Evolutionary conservation across 2,797 vertebrate genomes (phyloP), one percentile per base, ranked within the genome.

Genomic region (Rhinichthys osculus): DNA sequence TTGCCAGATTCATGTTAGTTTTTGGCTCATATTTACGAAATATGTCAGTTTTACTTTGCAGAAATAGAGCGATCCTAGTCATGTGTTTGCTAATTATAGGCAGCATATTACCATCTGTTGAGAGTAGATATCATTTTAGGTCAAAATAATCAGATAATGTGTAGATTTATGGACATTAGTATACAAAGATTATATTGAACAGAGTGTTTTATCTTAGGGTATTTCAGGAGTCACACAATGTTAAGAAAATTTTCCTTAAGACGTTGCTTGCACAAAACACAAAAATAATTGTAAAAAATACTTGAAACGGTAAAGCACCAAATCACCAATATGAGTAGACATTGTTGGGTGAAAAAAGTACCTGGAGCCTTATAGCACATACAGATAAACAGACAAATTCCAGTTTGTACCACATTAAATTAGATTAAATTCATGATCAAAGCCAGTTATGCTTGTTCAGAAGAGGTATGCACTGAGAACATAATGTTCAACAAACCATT

Each of bases 11-110:
- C 92, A 93, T 95, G 94, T 94, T 93, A 95, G 90, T 94, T 93
- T 93, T 93, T 96, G 95, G 94, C 94, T 94, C 93, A 93, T 93
- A 94, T 93, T 88, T 93, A 89, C 87, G 89, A 94, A 95, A 95
- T 94, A 95, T 95, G 94, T 95, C 94, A 94, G 92, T 92, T 93
- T 93, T 94, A 94, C 93, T 95, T 94, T 94, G 93, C 93, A 94
- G 92, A 94, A 93, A 93, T 91, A 92, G 93, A 94, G 90, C 93
- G 94, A 95, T 95, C 93, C 94, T 93, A 92, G 93, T 93, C 94
- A 94, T 95, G 94, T 92, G 93, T 91, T 93, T 92, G 91, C 92
- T 95, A 95, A 96, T 95, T 94, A 94, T 94, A 92, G 93, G 91
- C 92, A 94, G 93, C 90, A 91, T 91, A 92, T 93, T 92, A 93